These are phyloP conservation scores for Heterocephalus glaber DNA, from an alignment of 2,113 vertebrate species.

Conservation along the genomic window DNA sequence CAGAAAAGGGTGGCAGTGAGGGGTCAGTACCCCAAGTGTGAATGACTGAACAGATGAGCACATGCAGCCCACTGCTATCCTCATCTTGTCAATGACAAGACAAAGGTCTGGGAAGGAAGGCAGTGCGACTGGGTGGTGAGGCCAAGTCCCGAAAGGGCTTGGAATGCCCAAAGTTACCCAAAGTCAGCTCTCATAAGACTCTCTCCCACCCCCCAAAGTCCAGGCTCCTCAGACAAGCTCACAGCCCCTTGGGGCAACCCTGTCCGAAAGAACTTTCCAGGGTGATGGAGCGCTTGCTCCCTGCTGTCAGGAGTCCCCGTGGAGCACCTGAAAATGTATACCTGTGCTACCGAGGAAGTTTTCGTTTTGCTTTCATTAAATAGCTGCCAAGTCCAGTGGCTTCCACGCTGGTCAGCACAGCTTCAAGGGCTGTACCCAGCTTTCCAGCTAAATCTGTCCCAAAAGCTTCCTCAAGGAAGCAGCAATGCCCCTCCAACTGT, in stretches of 20 bases:
- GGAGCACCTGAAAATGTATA: not conserved
- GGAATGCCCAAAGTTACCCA: not conserved
- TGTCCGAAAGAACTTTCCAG: not conserved
- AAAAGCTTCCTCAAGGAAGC: not conserved
- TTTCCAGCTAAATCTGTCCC: not conserved
- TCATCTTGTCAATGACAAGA: not conserved
- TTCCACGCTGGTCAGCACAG: not conserved
- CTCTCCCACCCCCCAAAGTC: not conserved
- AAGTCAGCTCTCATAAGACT: not conserved
- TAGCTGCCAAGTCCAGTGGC: not conserved
- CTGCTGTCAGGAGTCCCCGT: not conserved
- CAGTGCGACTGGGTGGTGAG: too few relatives aligned
- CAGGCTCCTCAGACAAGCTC: not conserved
- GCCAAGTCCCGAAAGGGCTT: not conserved
- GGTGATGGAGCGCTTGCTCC: not conserved
- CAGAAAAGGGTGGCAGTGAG: not conserved
- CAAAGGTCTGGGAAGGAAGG: not conserved
- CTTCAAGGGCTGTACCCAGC: not conserved
- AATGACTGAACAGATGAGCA: not conserved
- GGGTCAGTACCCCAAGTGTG: not conserved
- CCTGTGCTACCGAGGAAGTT: not conserved
- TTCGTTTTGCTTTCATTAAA: not conserved
- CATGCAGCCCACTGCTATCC: not conserved
- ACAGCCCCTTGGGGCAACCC: not conserved
- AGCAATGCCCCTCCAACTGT: not conserved